Percentiles rank a stretch among this genome's conserved stretches.
Conservation (phyloP, 2,797 vertebrate species). For the Arrhamphus sclerolepis region DNA sequence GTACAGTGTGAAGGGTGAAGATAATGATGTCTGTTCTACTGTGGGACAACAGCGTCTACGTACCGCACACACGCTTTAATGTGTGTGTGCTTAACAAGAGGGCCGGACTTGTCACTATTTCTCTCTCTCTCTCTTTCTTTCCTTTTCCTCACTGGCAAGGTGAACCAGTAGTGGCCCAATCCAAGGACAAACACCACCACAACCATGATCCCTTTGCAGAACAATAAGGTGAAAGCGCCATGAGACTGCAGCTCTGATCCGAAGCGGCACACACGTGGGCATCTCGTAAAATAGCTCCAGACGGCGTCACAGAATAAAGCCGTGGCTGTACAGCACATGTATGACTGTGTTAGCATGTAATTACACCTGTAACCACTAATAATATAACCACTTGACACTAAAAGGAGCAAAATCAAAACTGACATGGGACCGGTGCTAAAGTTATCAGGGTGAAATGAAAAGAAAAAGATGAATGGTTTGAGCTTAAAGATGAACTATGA, state of each 20-base stretch:
- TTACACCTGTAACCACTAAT: no score
- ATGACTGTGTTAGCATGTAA: no score
- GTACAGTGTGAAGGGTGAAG: slow-evolving; percentile 62
- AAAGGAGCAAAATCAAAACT: no score
- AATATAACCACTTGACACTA: no score
- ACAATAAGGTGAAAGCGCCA: slow-evolving; percentile 72
- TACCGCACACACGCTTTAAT: slow-evolving; percentile 22
- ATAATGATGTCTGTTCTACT: slow-evolving; percentile 82
- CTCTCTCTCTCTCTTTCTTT: slow-evolving; percentile 55
- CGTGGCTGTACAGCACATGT: background rate
- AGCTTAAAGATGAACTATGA: background rate
- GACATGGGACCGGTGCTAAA: background rate
- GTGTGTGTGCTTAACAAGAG: slow-evolving; percentile 45
- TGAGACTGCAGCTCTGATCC: slow-evolving; percentile 68
- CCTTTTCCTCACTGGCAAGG: slow-evolving; percentile 74
- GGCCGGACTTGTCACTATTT: slow-evolving; percentile 9
- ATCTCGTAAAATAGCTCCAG: background rate
- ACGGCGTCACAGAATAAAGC: background rate
- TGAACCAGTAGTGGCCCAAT: slow-evolving; percentile 67
- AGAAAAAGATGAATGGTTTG: background rate
- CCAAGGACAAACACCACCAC: slow-evolving; percentile 81
- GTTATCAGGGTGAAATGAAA: background rate
- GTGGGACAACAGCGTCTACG: slow-evolving; percentile 45
- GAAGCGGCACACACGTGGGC: slow-evolving; percentile 29
- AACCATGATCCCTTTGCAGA: slow-evolving; percentile 71